A percentile compares a stretch with the other conserved stretches of the same genome.
Evolutionary conservation across 2,888 invertebrate species (phyloP).

Genomic region (Synergus gifuensis): DNA sequence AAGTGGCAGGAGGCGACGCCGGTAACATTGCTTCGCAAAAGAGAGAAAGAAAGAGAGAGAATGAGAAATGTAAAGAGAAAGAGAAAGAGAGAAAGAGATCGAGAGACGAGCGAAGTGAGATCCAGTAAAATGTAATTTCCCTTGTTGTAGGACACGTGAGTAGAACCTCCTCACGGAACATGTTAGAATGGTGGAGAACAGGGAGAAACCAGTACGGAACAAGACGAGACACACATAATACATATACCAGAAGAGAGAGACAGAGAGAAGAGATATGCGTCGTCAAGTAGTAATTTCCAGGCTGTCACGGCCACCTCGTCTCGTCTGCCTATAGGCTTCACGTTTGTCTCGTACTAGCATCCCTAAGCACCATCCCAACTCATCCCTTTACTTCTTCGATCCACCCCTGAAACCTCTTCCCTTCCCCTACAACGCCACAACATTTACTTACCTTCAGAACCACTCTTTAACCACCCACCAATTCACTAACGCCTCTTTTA

Average conservation of each 20-base stretch:
- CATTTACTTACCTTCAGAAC: neutral
- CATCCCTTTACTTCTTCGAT: slow-evolving; percentile 48
- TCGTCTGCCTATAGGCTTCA: slow-evolving; percentile 55
- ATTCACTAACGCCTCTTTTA: slow-evolving; percentile 28
- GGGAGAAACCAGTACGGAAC: slow-evolving; percentile 40
- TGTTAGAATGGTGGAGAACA: slow-evolving; percentile 34
- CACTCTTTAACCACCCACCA: neutral
- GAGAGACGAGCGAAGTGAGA: slow-evolving; percentile 36
- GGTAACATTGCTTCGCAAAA: slow-evolving; percentile 41
- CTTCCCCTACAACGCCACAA: slow-evolving; percentile 41
- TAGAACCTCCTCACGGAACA: slow-evolving; percentile 37
- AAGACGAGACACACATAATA: slow-evolving; percentile 37
- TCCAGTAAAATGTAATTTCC: slow-evolving; percentile 61
- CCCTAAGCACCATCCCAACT: slow-evolving; percentile 41
- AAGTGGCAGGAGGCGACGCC: slow-evolving; percentile 49
- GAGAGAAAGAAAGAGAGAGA: neutral
- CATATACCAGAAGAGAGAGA: slow-evolving; percentile 37
- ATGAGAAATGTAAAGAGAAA: neutral
- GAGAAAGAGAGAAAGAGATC: neutral
- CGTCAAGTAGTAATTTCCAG: slow-evolving; percentile 73
- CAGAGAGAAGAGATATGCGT: slow-evolving; percentile 58
- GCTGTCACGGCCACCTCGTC: slow-evolving; percentile 68
- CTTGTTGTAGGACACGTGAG: slow-evolving; percentile 49
- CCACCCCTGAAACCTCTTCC: neutral
- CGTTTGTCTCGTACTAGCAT: slow-evolving; percentile 51